Base-by-base conservation (phyloP, 1,140 invertebrate genomes). In the Propsilocerus akamusi region DNA sequence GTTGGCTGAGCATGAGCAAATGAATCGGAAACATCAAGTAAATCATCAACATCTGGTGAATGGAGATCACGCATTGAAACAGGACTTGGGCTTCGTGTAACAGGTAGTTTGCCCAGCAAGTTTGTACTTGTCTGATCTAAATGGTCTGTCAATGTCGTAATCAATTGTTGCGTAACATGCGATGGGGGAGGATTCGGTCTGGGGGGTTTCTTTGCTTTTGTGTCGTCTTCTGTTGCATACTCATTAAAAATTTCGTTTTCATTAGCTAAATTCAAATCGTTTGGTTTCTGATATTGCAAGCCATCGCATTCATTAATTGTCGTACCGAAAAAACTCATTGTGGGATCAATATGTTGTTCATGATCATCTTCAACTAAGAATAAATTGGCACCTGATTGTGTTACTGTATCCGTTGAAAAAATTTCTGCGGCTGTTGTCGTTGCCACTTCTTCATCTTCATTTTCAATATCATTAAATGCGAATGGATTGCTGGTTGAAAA, bases 121-220 rank as follows among this genome's bases (percentile, higher is more conserved):
- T 86, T 80, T 17, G 83, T 82, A 49, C 85, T 89, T 1, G 85
- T 86, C 24, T 86, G 83, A 60, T 91, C 85, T 81, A 92, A 80
- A 37, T 84, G 84, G 5, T 83, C 86, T 22, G 87, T 89, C 0
- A 92, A 86, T 11, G 81, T 85, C 46, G 84, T 72, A 23, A 91
- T 81, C 2, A 92, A 68, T 59, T 90, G 83, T 72, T 90, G 83
- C 0, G 86, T 90, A 47, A 73, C 72, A 47, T 80, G 76, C 4
- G 77, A 72, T 12, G 76, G 73, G 14, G 74, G 72, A 26, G 72
- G 68, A 20, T n/a, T n/a, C 14, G 72, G 70, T 17, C 68, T 61
- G 23, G 75, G 73, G 5, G 71, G 73, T 28, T 64, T 64, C 34
- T 59, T 58, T 3, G 56, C 56, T 28, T 53, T 58, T 26, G 59